Conservation (phyloP, 2,113 vertebrate genomes). For the Ibidorhyncha struthersii region DNA sequence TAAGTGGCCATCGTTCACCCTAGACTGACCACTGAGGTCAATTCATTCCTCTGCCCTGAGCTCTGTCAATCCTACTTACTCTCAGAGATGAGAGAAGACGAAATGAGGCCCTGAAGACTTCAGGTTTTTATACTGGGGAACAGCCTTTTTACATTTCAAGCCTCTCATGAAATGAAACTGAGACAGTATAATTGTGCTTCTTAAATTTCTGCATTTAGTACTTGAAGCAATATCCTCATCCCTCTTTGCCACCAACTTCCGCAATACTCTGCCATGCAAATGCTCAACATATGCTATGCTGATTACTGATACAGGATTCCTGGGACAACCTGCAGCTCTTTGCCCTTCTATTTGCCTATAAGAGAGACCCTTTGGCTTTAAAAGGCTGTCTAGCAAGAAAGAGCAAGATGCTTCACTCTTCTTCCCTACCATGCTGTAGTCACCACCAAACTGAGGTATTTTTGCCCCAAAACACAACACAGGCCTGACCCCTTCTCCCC, state of each 20-base stretch:
- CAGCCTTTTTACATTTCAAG: not conserved
- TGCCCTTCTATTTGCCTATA: not conserved
- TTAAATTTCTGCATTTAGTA: not conserved
- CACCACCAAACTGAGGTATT: not conserved
- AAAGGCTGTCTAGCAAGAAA: accelerated
- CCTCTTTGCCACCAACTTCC: not conserved
- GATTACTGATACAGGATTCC: not conserved
- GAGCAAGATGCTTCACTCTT: not conserved
- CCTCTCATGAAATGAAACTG: not conserved
- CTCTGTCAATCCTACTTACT: not conserved
- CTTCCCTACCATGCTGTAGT: not conserved
- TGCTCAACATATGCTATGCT: accelerated
- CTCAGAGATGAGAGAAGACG: not conserved
- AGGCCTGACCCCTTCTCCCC: not conserved
- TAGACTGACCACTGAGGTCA: not conserved
- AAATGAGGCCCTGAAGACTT: not conserved
- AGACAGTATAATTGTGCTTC: accelerated
- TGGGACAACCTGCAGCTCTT: not conserved
- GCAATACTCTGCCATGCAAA: not conserved
- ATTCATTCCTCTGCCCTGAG: not conserved
- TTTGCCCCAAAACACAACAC: not conserved
- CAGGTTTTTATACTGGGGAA: not conserved
- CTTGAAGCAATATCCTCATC: not conserved
- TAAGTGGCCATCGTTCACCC: accelerated
- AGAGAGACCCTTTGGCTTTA: not conserved